Conservation (phyloP, 2,888 invertebrate genomes). For the Dasysyrphus tricinctus region DNA sequence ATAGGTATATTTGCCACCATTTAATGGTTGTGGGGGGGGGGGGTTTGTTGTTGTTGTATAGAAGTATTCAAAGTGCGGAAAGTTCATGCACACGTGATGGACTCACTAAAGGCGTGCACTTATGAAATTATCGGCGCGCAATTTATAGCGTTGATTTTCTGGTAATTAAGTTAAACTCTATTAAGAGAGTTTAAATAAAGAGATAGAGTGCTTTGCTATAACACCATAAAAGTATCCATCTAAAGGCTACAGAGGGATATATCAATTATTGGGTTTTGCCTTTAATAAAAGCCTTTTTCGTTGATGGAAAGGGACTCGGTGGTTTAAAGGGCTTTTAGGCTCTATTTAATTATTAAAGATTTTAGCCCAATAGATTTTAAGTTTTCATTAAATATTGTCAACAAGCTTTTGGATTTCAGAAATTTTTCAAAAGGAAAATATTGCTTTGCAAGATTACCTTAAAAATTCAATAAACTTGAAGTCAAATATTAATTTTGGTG, state of each 20-base stretch:
- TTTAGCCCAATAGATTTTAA: too few species aligned
- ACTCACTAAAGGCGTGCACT: constrained; percentile 62
- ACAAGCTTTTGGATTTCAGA: too few species aligned
- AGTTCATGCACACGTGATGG: constrained; percentile 46
- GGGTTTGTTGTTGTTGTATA: background rate
- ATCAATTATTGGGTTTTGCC: background rate
- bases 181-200: constrained; percentile 34
- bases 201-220: background rate
- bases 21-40: background rate
- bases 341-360: background rate
- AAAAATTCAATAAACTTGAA: too few species aligned
- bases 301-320: background rate
- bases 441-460: too few species aligned
- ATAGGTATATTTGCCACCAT: background rate
- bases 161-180: constrained; percentile 71
- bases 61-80: background rate
- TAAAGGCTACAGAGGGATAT: too few species aligned
- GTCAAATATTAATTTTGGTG: too few species aligned
- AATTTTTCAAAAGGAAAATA: too few species aligned
- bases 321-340: background rate
- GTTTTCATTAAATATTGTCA: too few species aligned
- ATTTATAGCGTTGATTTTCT: constrained; percentile 70
- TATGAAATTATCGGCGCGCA: constrained; percentile 70
- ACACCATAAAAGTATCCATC: background rate
- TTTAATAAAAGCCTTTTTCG: background rate